Evolutionary conservation across 2,888 invertebrate species (phyloP), one percentile per base, ranked within the genome.

Genomic region (Agriopis marginaria): DNA sequence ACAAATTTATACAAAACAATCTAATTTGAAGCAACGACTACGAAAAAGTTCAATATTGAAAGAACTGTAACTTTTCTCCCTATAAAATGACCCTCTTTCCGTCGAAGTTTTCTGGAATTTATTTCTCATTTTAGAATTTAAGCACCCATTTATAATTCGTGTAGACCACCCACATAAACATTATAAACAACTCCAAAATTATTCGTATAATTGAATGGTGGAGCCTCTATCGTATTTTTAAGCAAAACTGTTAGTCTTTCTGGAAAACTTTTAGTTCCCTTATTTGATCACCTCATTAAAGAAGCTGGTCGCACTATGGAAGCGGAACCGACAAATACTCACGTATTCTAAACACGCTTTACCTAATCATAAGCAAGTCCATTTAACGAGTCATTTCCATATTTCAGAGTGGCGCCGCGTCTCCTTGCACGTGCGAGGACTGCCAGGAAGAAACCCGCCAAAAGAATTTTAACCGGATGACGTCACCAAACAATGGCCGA

Each of bases 391-490:
- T 54, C 45, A 17, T 63, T 63, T 63, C 55, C 51, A n/a, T 60
- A 60, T 91, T 93, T 59, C 93, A 94, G 94, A 94, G 93, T 78
- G 91, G 89, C 79, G 85, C 87, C 62, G 92, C 89, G 66, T 90
- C 93, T 69, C 91, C 93, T 68, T 94, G 94, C 84, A 88, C 88
- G 75, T 94, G 94, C 81, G 91, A 92, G 73, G 93, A 92, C 75
- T 94, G 94, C 79, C 87, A 88, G 79, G 82, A 82, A 72, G 89
- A 89, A 71, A 77, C 77, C 32, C 71, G 68, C 7, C 71, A 69
- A 42, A 72, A 70, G 71, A 69, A 72, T 63, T 58, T 70, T 75
- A 74, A 68, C 71, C 71, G 71, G 76, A 79, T 75, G 77, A 66
- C 75, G 66, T 74, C 77, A 59, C 72, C 73, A 50, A 73, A 67